phyloP scores from a whole-genome alignment of 2,888 invertebrate genomes.

The Alloplasta piceator region DNA sequence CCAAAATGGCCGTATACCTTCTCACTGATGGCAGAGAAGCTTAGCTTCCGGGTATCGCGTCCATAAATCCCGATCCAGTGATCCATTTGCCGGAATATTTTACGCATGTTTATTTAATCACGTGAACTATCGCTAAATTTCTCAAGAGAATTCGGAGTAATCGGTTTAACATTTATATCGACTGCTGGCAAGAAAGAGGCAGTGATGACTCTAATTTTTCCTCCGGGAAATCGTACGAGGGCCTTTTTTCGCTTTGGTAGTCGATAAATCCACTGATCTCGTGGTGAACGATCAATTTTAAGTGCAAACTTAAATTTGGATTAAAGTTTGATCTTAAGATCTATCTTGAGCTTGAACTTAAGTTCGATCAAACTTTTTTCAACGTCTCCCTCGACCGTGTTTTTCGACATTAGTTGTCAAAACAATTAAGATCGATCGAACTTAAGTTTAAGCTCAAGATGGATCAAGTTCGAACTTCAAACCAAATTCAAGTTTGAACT shows the following conservation, averaged over 20 bases:
- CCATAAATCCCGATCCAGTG: conserved; percentile 2
- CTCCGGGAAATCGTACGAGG: too few relatives aligned
- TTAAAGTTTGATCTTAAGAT: too few relatives aligned
- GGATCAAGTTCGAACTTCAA: too few relatives aligned
- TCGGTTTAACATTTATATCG: background rate
- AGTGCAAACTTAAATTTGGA: background rate
- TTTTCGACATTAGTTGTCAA: too few relatives aligned
- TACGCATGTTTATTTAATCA: conserved; percentile 15
- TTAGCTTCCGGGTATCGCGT: background rate
- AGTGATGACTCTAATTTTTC: background rate
- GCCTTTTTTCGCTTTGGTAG: too few relatives aligned
- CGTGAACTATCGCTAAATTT: conserved; percentile 42
- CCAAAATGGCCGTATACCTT: conserved; percentile 24
- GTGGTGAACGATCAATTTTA: conserved; percentile 32
- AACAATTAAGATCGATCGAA: too few relatives aligned
- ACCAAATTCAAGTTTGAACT: too few relatives aligned
- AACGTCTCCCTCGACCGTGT: too few relatives aligned
- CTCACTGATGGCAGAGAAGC: conserved; percentile 3
- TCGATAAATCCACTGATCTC: too few relatives aligned
- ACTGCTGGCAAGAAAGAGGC: background rate
- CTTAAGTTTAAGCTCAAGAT: too few relatives aligned
- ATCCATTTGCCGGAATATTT: conserved; percentile 17
- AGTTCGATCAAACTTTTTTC: too few relatives aligned
- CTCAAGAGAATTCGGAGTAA: conserved; percentile 37
- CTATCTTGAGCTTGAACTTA: too few relatives aligned